Conservation (phyloP, 1,140 invertebrate species). For the Hirudo medicinalis region DNA sequence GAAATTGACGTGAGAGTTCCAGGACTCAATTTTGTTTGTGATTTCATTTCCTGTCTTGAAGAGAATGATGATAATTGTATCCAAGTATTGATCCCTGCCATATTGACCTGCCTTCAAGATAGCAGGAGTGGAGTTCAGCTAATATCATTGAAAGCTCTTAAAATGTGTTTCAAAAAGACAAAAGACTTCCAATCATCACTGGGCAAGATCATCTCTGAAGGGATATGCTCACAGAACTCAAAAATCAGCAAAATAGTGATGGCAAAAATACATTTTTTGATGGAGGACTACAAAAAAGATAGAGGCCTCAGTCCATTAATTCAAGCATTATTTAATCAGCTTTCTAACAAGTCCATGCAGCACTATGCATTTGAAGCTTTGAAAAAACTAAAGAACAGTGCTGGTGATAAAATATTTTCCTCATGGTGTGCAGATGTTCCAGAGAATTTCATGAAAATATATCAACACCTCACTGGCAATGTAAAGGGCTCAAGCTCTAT, state of each 20-base stretch:
- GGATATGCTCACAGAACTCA: not conserved
- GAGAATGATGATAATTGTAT: slow-evolving; percentile 1
- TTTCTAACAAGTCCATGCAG: slow-evolving; percentile 10
- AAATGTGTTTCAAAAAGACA: slow-evolving; percentile 10
- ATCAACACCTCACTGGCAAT: not conserved
- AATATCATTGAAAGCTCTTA: not conserved
- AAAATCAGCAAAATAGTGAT: slow-evolving; percentile 12
- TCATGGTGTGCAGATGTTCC: not conserved
- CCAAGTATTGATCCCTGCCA: not conserved
- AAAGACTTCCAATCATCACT: not conserved
- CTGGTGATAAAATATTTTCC: not conserved
- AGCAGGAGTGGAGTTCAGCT: not conserved
- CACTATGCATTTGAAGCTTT: not conserved
- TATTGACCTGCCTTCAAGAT: slow-evolving; percentile 2
- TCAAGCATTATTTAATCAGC: not conserved
- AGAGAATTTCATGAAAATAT: slow-evolving; percentile 2
- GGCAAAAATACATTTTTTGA: not conserved
- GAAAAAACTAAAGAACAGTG: not conserved
- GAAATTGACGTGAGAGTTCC: slow-evolving; percentile 2
- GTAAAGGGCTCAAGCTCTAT: not conserved
- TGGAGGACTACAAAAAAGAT: slow-evolving; percentile 1
- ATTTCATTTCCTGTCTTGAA: slow-evolving; percentile 7
- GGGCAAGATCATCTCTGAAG: not conserved
- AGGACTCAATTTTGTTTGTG: not conserved
- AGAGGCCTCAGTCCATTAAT: not conserved